Evolutionary conservation across 92 coral and sea anemone species (phyloP), one percentile per base, ranked within the genome.

Genomic region (Bergia puertoricense): DNA sequence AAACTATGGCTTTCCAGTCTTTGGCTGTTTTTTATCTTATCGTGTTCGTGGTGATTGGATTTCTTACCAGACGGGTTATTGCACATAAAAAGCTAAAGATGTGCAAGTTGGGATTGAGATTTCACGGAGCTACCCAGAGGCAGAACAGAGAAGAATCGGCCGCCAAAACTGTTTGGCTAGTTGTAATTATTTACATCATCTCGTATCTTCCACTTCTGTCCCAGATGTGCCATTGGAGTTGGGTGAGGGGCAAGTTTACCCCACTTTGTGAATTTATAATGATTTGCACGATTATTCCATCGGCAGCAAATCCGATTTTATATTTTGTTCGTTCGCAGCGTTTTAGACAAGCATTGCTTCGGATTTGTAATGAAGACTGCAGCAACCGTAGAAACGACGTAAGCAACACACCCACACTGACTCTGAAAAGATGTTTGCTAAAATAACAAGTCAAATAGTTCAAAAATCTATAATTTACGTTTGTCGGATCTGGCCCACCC

Each of bases 261-360:
- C 15, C 66, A 8, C 82, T 79, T 2, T 79, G 82, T n/a, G 62
- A 50, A 1, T 79, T 46, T 46, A 11, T 45, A 6, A 79, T 79
- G 7, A 79, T 79, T 10, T 1, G 82, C 8, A 46, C 62, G 40
- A 23, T 79, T 50, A 2, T 79, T 46, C 82, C 82, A 38, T 20
- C 82, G 10, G 82, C 82, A 46, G 67, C 82, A 8, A 79, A 79
- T 36, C 82, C 82, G 7, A 79, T 51, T n/a, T 48, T 79, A 67
- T 79, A 79, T 42, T 79, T 79, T 50, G 22, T 36, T 79, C 67
- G 82, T n/a, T 79, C 82, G 22, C 82, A 79, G 62, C 67, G 66
- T 22, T 48, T 79, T 79, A 66, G 82, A n/a, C 57, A 79, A 79
- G 82, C 82, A 79, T 18, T 79, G 42, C 5, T 36, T 30, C 16